A percentile compares a stretch with the other conserved stretches of the same genome.
Evolutionary conservation across 2,888 invertebrate genomes (phyloP).

Genomic region (Cremastobaeus sp.): DNA sequence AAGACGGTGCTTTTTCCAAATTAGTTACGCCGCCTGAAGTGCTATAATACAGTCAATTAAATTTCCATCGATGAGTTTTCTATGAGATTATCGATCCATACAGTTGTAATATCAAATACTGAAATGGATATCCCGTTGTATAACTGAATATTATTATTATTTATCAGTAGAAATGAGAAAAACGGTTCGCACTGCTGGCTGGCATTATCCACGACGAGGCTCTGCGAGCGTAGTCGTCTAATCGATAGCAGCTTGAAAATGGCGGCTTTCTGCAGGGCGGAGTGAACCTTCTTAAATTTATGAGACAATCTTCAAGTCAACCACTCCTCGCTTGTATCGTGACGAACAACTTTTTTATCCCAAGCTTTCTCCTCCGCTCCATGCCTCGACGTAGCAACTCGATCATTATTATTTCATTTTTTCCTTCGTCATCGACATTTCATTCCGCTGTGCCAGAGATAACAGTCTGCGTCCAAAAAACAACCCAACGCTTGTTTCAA

Average conservation of each 20-base stretch:
- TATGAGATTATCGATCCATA: no score
- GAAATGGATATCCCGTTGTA: no score
- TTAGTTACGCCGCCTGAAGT: no score
- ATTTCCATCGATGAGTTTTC: no score
- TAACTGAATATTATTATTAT: conserved; percentile 45
- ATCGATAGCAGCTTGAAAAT: conserved; percentile 62
- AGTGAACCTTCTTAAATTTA: conserved; percentile 61
- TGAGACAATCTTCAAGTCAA: conserved; percentile 62
- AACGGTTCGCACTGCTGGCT: conserved; percentile 33
- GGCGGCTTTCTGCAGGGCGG: conserved; percentile 59
- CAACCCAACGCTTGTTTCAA: no score
- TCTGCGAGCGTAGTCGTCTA: conserved; percentile 53
- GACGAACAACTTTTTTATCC: conserved; percentile 55
- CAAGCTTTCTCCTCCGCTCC: background rate
- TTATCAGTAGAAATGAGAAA: conserved; percentile 44
- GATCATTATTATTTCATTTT: background rate
- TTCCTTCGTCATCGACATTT: no score
- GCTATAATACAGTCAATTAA: no score
- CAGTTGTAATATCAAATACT: no score
- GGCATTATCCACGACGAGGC: conserved; percentile 41
- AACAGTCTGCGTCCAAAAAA: no score
- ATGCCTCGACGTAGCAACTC: background rate
- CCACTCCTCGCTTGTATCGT: conserved; percentile 47
- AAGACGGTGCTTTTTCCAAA: no score
- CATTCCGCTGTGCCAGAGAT: no score